A percentile compares a stretch with the other conserved stretches of the same genome.
These are phyloP conservation scores for Diplodus sargus DNA, from an alignment of 2,797 vertebrate genomes.

Conservation along the genomic window DNA sequence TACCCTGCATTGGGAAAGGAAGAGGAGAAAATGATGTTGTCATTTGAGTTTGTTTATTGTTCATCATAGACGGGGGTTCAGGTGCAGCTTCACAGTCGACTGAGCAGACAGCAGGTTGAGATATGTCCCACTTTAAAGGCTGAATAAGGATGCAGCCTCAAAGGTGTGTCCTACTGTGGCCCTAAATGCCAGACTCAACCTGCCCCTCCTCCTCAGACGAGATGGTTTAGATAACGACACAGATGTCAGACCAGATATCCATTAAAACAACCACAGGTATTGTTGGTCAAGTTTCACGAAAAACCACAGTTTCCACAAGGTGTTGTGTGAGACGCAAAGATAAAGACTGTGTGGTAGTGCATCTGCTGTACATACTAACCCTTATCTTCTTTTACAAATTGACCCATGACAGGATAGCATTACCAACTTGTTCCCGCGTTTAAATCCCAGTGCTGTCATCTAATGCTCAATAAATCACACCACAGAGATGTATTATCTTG, in stretches of 20 bases:
- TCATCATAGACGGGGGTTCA: not conserved
- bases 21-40: not conserved
- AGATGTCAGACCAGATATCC: not conserved
- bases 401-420: not conserved
- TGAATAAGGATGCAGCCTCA: not conserved
- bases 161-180: not conserved
- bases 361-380: not conserved
- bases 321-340: not conserved
- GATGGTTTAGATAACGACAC: not conserved
- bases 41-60: not conserved
- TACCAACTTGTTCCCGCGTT: slow-evolving; percentile 13
- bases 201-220: not conserved
- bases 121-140: not conserved
- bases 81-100: not conserved
- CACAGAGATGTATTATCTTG: not conserved
- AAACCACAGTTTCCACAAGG: not conserved
- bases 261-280: no score
- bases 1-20: no score
- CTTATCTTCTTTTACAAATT: not conserved
- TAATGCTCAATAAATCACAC: slow-evolving; percentile 10
- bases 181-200: not conserved
- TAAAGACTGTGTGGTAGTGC: not conserved
- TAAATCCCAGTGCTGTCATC: not conserved
- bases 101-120: not conserved
- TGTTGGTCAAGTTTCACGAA: not conserved